These are phyloP conservation scores for Colius striatus DNA, from an alignment of 2,113 vertebrate genomes.

Conservation along the genomic window DNA sequence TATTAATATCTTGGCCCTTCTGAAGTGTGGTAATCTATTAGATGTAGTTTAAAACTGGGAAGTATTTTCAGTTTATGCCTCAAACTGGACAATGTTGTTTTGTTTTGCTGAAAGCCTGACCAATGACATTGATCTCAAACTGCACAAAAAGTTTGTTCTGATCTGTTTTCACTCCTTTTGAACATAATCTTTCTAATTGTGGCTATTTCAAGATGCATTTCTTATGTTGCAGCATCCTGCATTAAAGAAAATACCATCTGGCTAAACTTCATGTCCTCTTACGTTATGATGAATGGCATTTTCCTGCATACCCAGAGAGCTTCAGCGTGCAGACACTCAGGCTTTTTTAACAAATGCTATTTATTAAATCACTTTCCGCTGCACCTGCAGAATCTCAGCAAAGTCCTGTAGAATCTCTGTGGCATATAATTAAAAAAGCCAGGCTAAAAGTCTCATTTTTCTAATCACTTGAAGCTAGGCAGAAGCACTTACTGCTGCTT, in stretches of 20 bases:
- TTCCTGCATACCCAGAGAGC: conserved; percentile 44
- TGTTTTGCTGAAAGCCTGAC: neutral
- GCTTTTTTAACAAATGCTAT: conserved; percentile 30
- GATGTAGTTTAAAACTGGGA: neutral
- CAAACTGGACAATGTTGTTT: neutral
- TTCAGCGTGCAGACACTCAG: neutral
- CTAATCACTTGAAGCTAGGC: conserved; percentile 58
- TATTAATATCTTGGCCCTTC: neutral
- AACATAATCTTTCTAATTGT: conserved; percentile 21
- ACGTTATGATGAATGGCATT: conserved; percentile 59
- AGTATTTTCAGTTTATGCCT: neutral
- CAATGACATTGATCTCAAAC: neutral
- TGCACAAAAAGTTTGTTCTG: neutral
- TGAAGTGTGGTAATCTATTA: neutral
- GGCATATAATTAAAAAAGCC: conserved; percentile 60
- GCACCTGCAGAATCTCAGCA: conserved; percentile 59
- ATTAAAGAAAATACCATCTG: conserved; percentile 49
- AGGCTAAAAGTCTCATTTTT: conserved; percentile 66
- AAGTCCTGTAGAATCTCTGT: conserved; percentile 42
- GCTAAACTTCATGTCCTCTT: conserved; percentile 31
- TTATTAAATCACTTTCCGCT: conserved; percentile 68
- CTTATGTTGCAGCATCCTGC: conserved; percentile 9
- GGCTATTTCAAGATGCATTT: conserved; percentile 28
- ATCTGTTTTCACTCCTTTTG: neutral
- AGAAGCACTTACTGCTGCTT: conserved; percentile 62